Base-by-base conservation (phyloP, 2,797 vertebrate genomes). In the Manis pentadactyla region DNA sequence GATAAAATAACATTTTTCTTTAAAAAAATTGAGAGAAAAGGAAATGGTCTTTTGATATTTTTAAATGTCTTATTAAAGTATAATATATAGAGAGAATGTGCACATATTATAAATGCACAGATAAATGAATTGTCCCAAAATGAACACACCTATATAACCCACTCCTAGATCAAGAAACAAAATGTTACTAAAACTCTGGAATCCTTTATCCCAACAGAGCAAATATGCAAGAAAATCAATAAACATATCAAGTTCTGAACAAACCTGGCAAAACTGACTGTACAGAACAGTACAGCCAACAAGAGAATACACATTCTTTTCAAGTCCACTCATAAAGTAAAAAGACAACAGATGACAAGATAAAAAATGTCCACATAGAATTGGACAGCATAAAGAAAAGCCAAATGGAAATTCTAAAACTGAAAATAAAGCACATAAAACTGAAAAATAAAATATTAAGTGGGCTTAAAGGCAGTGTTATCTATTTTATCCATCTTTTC, bases 1-100 rank as follows among this genome's bases (percentile, higher is more conserved):
- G 29, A 64, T 4, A 96, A 96, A 93, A 93, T 53, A 71, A 37
- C n/a, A 53, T 46, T 71, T 86, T 88, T 85, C 87, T 97, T 92
- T 82, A 34, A 87, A 94, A 95, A 90, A 25, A 90, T 1, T 73
- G 25, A 79, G 25, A 94, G 53, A 79, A 85, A 94, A 97, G 49
- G 14, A 91, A 92, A 77, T 66, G 29, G 19, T 61, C n/a, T 91
- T 42, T 63, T 13, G 37, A 34, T 83, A 75, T 61, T 71, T 92
- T 93, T 75, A 25, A 88, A 75, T 73, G n/a, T 31, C 53, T 95
- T 78, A 75, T 2, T 91, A 27, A 87, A 83, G 49, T 64, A 42
- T 55, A 93, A 86, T 34, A 71, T 25, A 86, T 5, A 73, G 8
- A 63, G n/a, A 93, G 23, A 91, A 94, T 69, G 66, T 46, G 2